Evolutionary conservation across 2,888 invertebrate species (phyloP), one percentile per base, ranked within the genome.

Genomic region (Byasa hedistus): DNA sequence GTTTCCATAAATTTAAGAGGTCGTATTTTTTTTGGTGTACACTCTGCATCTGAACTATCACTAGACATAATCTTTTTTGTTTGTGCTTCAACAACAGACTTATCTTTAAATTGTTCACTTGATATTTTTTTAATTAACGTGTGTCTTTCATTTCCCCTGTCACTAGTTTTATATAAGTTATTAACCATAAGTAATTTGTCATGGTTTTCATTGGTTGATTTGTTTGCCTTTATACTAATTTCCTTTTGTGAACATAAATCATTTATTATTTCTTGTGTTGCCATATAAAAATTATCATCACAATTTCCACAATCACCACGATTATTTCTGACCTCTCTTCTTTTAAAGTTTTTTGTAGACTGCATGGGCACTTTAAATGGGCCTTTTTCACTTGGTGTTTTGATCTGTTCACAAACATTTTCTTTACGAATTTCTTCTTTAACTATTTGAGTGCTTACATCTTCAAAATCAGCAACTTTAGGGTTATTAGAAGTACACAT

Each of bases 191-290:
- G 22, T 54, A 57, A 23, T 22, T 60, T 48, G 27, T 55, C 67
- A 3, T 68, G 61, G 52, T 51, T 60, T 15, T 57, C 51, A 24
- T 56, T 59, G 39, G 24, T 64, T 21, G 22, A 61, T 23, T 57
- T 48, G 3, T 55, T 52, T 61, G 52, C 61, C 58, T 73, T 71
- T 2, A 73, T 68, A 15, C 75, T 70, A 2, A 61, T 52, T 55
- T 76, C 71, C 74, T 65, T 77, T 77, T 90, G 89, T 23, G 87
- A 76, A 69, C 82, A 87, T 60, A 91, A 76, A 69, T 91, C 91
- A 36, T 83, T 71, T 19, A 78, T 74, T 68, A 91, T 73, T 24
- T 91, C 88, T 79, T 91, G 91, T 10, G 91, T 91, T 10, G 79
- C 77, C 51, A 76, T 74, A 72, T 91, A 91, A 75, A 85, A 89